Conservation (phyloP, 2,797 vertebrate genomes). For the Anas georgica region DNA sequence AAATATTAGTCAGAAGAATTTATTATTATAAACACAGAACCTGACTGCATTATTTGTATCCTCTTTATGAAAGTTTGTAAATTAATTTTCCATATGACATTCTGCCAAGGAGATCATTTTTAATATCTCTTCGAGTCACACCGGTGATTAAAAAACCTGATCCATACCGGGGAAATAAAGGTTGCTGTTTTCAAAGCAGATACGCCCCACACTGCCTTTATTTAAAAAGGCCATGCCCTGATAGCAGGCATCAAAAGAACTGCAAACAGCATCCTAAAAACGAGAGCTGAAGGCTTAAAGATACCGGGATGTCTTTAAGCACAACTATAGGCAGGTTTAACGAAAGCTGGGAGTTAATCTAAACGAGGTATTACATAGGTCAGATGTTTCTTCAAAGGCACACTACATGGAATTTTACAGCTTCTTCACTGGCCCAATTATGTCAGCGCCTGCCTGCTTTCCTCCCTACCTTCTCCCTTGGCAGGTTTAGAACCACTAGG, state of each 20-base stretch:
- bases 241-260: not conserved
- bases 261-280: constrained; percentile 25
- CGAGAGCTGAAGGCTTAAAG: constrained; percentile 13
- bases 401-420: constrained; percentile 67
- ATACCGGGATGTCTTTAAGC: not conserved
- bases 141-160: not conserved
- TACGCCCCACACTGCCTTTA: not conserved
- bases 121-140: not conserved
- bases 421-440: constrained; percentile 49
- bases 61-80: not conserved
- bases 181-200: not conserved
- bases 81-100: not conserved
- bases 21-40: not conserved
- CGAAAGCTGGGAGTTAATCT: constrained; percentile 65
- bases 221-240: constrained; percentile 26
- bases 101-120: not conserved
- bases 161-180: not conserved
- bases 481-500: constrained; percentile 23
- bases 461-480: constrained; percentile 24
- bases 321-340: constrained; percentile 25
- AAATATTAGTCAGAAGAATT: not conserved
- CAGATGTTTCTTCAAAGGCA: constrained; percentile 46
- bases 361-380: constrained; percentile 55
- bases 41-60: not conserved
- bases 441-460: constrained; percentile 27